Percentiles rank a stretch among this genome's conserved stretches.
These are phyloP conservation scores for Peromyscus eremicus DNA, from an alignment of 2,797 vertebrate genomes.

Conservation along the genomic window DNA sequence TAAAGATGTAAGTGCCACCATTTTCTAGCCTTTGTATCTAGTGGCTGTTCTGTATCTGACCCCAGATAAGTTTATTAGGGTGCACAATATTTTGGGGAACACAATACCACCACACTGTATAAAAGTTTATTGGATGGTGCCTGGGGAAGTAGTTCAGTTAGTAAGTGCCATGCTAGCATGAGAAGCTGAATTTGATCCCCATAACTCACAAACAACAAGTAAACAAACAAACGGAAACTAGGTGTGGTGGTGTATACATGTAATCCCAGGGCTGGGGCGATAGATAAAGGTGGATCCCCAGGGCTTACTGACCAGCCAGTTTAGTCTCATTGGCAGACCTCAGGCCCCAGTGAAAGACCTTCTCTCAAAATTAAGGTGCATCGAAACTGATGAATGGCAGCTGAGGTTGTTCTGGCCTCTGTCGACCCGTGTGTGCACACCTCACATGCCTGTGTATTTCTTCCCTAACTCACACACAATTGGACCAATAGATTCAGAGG, in stretches of 20 bases:
- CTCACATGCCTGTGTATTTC: neutral
- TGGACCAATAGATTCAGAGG: neutral
- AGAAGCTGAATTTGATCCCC: neutral
- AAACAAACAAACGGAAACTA: neutral
- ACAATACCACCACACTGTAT: too few relatives aligned
- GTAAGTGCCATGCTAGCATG: neutral
- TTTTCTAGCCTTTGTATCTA: too few relatives aligned
- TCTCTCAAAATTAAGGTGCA: neutral
- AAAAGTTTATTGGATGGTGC: neutral
- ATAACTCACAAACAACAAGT: neutral
- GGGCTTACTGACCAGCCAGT: neutral
- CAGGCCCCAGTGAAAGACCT: neutral
- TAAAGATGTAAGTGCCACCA: too few relatives aligned
- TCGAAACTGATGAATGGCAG: neutral
- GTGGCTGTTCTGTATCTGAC: too few relatives aligned
- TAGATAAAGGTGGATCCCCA: neutral
- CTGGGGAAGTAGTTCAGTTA: neutral
- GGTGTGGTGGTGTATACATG: neutral
- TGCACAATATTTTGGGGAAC: too few relatives aligned
- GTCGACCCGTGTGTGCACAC: neutral
- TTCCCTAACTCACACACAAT: neutral
- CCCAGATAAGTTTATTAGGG: too few relatives aligned
- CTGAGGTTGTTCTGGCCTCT: neutral
- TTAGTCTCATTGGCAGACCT: neutral
- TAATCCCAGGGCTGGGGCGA: too few relatives aligned